These are phyloP conservation scores for Doryteuthis pealeii DNA, from an alignment of 1,140 invertebrate species.

Conservation along the genomic window DNA sequence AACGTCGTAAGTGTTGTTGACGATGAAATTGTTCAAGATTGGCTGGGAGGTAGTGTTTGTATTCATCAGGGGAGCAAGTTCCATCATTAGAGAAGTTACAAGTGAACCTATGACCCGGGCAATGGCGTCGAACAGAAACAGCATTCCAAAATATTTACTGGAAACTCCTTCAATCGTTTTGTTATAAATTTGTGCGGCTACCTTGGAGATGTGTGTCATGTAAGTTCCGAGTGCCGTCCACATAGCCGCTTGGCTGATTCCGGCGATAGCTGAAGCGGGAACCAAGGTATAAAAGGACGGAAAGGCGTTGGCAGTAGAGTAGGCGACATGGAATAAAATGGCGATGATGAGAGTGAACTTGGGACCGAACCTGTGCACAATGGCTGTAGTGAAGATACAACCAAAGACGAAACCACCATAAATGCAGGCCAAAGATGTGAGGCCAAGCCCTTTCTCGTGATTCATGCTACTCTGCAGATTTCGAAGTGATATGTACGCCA, in stretches of 20 bases:
- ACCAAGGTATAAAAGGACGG: conserved; percentile 41
- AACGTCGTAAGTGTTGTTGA: no score
- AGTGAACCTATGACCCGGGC: conserved; percentile 41
- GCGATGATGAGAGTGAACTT: conserved; percentile 34
- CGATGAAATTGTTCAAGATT: no score
- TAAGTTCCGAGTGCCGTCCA: conserved; percentile 44
- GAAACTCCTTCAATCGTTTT: conserved; percentile 25
- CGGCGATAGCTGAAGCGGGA: conserved; percentile 39
- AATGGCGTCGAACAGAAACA: conserved; percentile 36
- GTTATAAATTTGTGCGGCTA: conserved; percentile 13
- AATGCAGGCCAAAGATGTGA: conserved; percentile 30
- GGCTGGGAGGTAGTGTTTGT: no score
- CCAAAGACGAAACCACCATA: conserved; percentile 34
- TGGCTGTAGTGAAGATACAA: conserved; percentile 35
- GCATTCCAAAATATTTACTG: conserved; percentile 41
- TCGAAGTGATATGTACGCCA: conserved; percentile 44
- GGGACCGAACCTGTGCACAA: conserved; percentile 37
- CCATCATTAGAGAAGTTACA: conserved; percentile 34
- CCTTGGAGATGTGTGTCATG: conserved; percentile 21
- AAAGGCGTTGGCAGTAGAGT: conserved; percentile 59
- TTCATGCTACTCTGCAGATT: conserved; percentile 54
- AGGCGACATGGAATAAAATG: conserved; percentile 36
- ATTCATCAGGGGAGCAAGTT: conserved; percentile 22
- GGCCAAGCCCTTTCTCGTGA: conserved; percentile 34
- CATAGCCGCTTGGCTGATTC: conserved; percentile 34